phyloP scores from a whole-genome alignment of 1,140 invertebrate species.

The Muscidifurax raptorellus region DNA sequence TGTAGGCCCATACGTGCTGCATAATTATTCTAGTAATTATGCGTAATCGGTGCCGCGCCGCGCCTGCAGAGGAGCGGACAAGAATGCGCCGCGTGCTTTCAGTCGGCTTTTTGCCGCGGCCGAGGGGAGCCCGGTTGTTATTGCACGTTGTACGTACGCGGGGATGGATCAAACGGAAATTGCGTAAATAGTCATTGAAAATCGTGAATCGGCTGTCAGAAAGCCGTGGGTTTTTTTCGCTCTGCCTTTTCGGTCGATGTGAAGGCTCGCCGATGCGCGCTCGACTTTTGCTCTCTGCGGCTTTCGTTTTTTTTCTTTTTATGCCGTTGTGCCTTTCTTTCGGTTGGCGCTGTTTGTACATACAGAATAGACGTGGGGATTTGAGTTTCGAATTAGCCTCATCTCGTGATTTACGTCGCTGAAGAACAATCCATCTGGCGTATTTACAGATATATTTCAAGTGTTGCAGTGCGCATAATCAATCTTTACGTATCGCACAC shows the following conservation, averaged over 20 bases:
- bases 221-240: neutral
- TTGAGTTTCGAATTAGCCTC: neutral
- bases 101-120: neutral
- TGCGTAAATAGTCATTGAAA: conserved; percentile 7
- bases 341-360: no score
- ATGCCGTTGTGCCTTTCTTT: neutral
- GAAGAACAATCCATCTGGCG: no score
- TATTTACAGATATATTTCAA: no score
- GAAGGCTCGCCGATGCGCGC: conserved; percentile 30
- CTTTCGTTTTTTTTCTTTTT: conserved; percentile 12
- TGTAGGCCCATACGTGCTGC: neutral
- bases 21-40: conserved; percentile 50
- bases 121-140: conserved; percentile 5
- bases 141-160: neutral
- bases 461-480: no score
- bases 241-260: neutral
- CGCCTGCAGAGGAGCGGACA: conserved; percentile 56
- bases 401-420: no score
- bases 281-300: conserved; percentile 33
- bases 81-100: conserved; percentile 31
- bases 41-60: conserved; percentile 52
- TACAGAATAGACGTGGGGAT: no score
- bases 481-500: no score
- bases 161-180: conserved; percentile 61
- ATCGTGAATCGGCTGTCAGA: conserved; percentile 20